Percentiles rank a stretch among this genome's conserved stretches.
These are phyloP conservation scores for Girardia tigrina DNA, from an alignment of 2,888 invertebrate genomes.

Conservation along the genomic window DNA sequence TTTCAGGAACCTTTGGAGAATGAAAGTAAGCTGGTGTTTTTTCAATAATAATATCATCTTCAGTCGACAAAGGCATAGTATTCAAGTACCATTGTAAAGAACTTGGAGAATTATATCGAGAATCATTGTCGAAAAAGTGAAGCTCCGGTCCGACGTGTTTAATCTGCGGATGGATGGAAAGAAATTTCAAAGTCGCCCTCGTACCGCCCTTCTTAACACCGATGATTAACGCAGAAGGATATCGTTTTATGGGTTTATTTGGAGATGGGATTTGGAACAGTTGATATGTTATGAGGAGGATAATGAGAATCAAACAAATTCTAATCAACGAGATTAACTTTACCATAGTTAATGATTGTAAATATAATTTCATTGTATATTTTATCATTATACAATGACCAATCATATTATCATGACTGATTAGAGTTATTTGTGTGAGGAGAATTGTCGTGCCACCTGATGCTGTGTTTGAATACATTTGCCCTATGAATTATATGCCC, in stretches of 20 bases:
- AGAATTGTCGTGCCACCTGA: neutral
- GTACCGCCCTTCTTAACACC: constrained; percentile 51
- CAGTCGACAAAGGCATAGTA: constrained; percentile 81
- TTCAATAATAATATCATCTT: constrained; percentile 82
- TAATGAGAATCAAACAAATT: neutral
- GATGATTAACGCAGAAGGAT: constrained; percentile 50
- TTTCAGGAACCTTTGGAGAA: constrained; percentile 78
- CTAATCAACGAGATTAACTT: neutral
- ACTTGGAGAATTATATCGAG: constrained; percentile 62
- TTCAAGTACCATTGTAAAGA: constrained; percentile 77
- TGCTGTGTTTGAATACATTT: neutral
- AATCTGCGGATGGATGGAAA: constrained; percentile 56
- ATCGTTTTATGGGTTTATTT: constrained; percentile 39
- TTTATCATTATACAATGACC: neutral
- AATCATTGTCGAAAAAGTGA: constrained; percentile 77
- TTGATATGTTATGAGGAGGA: neutral
- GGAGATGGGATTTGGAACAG: neutral
- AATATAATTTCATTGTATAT: constrained; percentile 19
- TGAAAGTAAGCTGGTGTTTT: constrained; percentile 96
- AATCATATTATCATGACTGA: neutral
- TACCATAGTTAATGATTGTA: neutral
- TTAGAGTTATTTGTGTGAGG: neutral
- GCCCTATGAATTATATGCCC: neutral
- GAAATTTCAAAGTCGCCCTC: constrained; percentile 49
- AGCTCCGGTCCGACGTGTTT: constrained; percentile 84